phyloP scores from a whole-genome alignment of 2,113 vertebrate genomes.

The Cyprinodon variegatus region DNA sequence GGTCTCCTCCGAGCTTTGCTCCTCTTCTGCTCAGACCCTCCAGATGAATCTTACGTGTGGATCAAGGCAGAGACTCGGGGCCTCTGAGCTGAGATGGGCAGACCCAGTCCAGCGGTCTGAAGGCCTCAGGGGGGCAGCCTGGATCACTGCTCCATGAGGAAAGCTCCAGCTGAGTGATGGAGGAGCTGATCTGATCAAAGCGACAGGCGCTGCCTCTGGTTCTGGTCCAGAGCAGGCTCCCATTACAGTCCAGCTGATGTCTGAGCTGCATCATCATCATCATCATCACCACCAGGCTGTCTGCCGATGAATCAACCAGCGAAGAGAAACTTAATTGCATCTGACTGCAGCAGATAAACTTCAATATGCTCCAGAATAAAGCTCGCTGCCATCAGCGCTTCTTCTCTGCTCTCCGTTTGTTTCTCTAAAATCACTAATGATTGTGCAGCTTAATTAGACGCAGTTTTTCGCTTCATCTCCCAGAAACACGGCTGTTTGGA shows the following conservation, averaged over 20 bases:
- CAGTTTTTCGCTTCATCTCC: neutral
- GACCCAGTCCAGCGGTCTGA: no score
- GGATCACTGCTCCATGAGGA: no score
- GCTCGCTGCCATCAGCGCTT: neutral
- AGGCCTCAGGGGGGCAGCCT: no score
- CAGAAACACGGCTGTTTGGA: neutral
- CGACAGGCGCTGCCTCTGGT: neutral
- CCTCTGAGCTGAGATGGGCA: no score
- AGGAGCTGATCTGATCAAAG: no score
- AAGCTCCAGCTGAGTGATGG: no score
- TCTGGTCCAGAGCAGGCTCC: neutral
- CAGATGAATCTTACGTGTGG: no score
- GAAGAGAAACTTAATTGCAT: neutral
- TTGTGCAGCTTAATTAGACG: neutral
- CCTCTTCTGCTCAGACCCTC: no score
- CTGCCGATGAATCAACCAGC: neutral
- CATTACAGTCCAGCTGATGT: neutral
- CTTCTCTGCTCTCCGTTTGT: neutral
- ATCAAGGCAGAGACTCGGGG: no score
- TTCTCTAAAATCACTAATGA: neutral
- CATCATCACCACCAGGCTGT: neutral
- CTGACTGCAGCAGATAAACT: neutral
- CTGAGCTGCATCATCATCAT: neutral
- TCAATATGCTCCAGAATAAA: neutral
- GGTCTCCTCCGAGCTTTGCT: no score